Evolutionary conservation across 2,113 vertebrate species (phyloP), one percentile per base, ranked within the genome.

Genomic region (Ailurus styani): DNA sequence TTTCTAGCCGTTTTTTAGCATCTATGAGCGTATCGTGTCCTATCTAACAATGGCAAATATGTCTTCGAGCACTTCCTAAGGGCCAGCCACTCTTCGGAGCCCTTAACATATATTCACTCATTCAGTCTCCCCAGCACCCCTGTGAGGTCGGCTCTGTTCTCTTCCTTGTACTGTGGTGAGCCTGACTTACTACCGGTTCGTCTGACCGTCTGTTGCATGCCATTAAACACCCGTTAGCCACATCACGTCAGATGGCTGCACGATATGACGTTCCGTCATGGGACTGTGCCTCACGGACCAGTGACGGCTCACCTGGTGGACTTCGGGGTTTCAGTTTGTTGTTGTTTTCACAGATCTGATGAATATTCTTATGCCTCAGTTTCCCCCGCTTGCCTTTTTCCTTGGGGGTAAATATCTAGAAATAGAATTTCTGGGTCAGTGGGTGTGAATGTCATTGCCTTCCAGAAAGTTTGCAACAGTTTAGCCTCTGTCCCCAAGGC

Each of bases 1-100:
- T 94, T 95, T 57, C 81, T 86, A 34, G 45, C 54, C 18, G 10
- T 4, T 45, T 90, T 87, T 93, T 60, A 72, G 25, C 47, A 40
- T 47, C 37, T 29, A 1, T 47, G 52, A 75, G 25, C 47, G 6
- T 31, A 6, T 6, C 17, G 3, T 5, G 6, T 54, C 60, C 6
- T 50, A 10, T 50, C 4, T 15, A 45, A 60, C 66, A 83, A 62
- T 15, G 55, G 93, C 70, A 91, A 50, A 37, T 18, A 42, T 37
- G 18, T 70, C 40, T 18, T 52, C 29, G 55, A 47, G 72, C 72
- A 0, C 27, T 86, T 40, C 66, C 62, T 34, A 57, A 77, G 73
- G 29, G 7, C 20, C 47, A 60, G 78, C 47, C 27, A 31, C 66
- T 75, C 0, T 54, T 88, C 21, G 4, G 5, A 5, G 34, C 77